Evolutionary conservation across 2,888 invertebrate species (phyloP).

Genomic region (Drosophila nr. medialis): DNA sequence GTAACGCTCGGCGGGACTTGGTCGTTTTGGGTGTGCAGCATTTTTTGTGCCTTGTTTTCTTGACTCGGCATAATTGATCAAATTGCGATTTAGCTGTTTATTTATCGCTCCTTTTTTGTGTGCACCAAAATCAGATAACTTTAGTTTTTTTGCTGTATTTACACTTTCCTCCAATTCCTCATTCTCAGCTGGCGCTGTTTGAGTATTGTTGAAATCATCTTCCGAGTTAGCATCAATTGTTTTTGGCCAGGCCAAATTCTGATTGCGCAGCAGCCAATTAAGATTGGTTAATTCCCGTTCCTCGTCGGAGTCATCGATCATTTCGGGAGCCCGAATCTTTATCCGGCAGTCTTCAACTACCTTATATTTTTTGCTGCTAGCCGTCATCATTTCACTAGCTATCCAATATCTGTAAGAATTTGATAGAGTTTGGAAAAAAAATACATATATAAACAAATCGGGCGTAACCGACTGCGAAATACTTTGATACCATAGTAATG

Average conservation of each 20-base stretch:
- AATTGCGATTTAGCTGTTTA: constrained; percentile 7
- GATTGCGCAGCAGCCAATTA: constrained; percentile 83
- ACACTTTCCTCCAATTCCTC: background rate
- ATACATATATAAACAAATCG: no score
- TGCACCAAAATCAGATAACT: background rate
- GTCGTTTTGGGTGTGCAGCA: constrained; percentile 64
- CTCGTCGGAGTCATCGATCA: constrained; percentile 76
- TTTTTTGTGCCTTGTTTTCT: constrained; percentile 25
- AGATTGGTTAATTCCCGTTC: constrained; percentile 83
- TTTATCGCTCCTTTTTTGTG: constrained; percentile 1
- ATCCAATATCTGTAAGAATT: background rate
- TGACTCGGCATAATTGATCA: background rate
- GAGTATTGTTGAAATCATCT: constrained; percentile 43
- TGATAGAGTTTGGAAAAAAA: background rate
- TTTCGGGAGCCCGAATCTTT: background rate
- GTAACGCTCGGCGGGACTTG: constrained; percentile 81
- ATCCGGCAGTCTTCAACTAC: background rate
- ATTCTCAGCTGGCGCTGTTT: background rate
- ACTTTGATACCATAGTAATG: no score
- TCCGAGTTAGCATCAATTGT: constrained; percentile 67
- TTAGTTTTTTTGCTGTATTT: background rate
- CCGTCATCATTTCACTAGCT: constrained; percentile 4
- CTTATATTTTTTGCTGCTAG: background rate
- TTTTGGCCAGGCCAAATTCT: constrained; percentile 80
- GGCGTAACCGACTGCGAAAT: no score